Conservation (phyloP, 35 echinoderm and acorn worm species). For the Heliocidaris tuberculata region DNA sequence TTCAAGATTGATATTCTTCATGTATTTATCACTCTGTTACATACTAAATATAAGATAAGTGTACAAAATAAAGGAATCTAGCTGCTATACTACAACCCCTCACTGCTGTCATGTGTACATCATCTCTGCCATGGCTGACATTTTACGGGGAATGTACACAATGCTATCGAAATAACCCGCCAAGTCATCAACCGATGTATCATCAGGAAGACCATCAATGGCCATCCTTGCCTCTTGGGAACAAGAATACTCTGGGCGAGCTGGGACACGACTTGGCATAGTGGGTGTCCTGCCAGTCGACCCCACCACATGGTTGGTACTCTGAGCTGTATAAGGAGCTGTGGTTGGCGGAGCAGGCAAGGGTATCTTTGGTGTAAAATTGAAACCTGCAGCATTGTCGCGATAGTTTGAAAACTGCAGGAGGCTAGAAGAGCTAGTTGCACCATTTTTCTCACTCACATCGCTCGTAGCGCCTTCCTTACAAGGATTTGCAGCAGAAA, state of each 20-base stretch:
- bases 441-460: background rate
- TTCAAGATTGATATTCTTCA: background rate
- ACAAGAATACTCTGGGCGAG: constrained; percentile 71
- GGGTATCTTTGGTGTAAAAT: constrained; percentile 20
- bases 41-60: background rate
- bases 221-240: constrained; percentile 86
- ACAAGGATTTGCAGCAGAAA: background rate
- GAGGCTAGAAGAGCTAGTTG: background rate
- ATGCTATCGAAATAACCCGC: constrained; percentile 98
- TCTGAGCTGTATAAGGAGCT: background rate
- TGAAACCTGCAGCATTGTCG: background rate
- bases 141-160: constrained; percentile 95
- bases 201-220: constrained; percentile 72
- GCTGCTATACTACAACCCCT: background rate
- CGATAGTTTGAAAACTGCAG: background rate
- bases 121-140: constrained; percentile 99
- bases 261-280: background rate
- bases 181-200: constrained; percentile 90
- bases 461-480: background rate
- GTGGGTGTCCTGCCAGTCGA: background rate
- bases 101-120: constrained; percentile 85
- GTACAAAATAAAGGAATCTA: background rate
- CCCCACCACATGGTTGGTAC: background rate
- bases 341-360: background rate
- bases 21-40: background rate